Evolutionary conservation across 2,797 vertebrate species (phyloP).

Genomic region (Acipenser ruthenus): DNA sequence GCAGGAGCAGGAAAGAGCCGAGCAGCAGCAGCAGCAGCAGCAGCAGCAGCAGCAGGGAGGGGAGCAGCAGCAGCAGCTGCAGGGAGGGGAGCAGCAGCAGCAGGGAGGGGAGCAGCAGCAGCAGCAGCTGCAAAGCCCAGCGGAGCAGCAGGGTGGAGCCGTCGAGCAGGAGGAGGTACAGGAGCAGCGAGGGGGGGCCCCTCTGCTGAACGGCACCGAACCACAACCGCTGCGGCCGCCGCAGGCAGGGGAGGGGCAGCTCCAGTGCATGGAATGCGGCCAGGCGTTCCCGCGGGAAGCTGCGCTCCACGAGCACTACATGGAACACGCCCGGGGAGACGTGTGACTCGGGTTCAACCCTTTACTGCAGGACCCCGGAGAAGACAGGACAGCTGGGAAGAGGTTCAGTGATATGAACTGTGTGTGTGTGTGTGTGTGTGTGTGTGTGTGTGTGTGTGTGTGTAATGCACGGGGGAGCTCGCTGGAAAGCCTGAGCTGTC

Average conservation of each 20-base stretch:
- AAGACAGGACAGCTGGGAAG: not conserved
- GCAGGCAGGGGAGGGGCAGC: conserved; percentile 55
- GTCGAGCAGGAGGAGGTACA: conserved; percentile 51
- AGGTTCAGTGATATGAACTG: conserved; percentile 45
- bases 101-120: no score
- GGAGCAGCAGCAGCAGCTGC: not conserved
- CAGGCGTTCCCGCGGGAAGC: conserved; percentile 58
- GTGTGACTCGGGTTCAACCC: conserved; percentile 37
- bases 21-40: conserved; percentile 29
- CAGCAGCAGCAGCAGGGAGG: no score
- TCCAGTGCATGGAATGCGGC: conserved; percentile 70
- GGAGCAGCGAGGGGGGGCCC: conserved; percentile 41
- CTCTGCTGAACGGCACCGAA: no score
- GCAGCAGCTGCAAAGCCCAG: conserved; percentile 42
- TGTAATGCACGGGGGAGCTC: no score
- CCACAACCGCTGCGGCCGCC: conserved; percentile 52
- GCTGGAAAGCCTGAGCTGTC: no score
- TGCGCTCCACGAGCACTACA: conserved; percentile 69
- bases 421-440: conserved; percentile 52
- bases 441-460: no score
- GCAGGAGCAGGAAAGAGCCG: no score
- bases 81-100: not conserved
- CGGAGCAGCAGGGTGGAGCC: conserved; percentile 58
- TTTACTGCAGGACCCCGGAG: conserved; percentile 7
- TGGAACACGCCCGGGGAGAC: conserved; percentile 68